Base-by-base conservation (phyloP, 2,888 invertebrate species). In the Dorcus parallelipipedus region DNA sequence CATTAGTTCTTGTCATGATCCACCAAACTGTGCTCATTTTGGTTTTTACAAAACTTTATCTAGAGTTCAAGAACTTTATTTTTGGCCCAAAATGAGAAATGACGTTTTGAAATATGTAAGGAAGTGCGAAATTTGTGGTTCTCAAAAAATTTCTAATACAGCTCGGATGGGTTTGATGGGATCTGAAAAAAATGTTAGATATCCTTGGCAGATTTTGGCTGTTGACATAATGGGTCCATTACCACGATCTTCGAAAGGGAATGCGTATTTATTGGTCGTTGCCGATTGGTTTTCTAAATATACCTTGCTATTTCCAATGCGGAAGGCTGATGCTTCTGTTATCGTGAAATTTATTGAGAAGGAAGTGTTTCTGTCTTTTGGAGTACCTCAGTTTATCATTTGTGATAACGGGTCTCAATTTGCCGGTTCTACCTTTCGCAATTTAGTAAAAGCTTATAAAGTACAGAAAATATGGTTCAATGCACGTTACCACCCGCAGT, bases 1-100 rank as follows among this genome's bases (percentile, higher is more conserved):
- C 14, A 14, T 14, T 14, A 14, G 14, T 14, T 14, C 14, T 14
- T 14, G 14, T 14, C 14, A 14, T 14, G 63, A 65, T 52, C 43
- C 55, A 38, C 56, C 52, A 38, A 54, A 49, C 38, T 40, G 59
- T 9, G 42, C 50, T 38, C 63, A 66, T 54, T 63, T 68, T 9
- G 65, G 64, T 10, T 20, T 65, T 20, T 63, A 53, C 10, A 14
- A 14, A 14, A 67, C 68, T 39, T 26, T 66, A 3, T 40, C 55
- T 42, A 23, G 65, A 43, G 60, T 67, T 38, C 51, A 41, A n/a
- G 56, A 60, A 14, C 17, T 62, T 3, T 68, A 67, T 59, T 67
- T 61, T 52, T 60, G 60, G 60, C 60, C 63, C 3, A 54, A 49
- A 38, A 38, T 68, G 10, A n/a, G 61, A 2, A 38, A 47, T 10